Evolutionary conservation across 2,113 vertebrate genomes (phyloP).

Genomic region (Gasterosteus aculeatus): DNA sequence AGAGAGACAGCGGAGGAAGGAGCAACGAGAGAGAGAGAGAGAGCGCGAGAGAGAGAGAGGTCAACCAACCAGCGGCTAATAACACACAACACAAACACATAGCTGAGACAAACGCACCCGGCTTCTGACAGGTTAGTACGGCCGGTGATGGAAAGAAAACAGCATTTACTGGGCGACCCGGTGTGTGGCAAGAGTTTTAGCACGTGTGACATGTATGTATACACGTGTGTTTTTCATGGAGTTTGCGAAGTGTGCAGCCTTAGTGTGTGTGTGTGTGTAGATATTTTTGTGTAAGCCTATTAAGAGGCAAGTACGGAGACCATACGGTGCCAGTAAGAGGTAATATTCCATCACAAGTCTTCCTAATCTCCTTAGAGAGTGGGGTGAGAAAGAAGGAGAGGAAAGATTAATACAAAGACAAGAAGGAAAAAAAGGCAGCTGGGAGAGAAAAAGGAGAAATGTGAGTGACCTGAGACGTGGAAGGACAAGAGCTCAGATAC

Average conservation of each 20-base stretch:
- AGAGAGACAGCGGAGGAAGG: constrained; percentile 13
- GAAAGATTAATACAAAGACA: constrained; percentile 48
- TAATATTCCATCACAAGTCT: constrained; percentile 78
- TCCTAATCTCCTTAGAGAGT: constrained; percentile 75
- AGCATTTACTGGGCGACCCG: constrained; percentile 40
- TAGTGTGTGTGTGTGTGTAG: constrained; percentile 21
- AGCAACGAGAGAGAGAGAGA: constrained; percentile 20
- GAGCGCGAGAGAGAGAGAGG: constrained; percentile 45
- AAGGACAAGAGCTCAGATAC: constrained; percentile 48
- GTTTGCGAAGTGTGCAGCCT: constrained; percentile 17
- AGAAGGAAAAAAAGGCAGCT: not conserved
- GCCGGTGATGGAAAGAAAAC: constrained; percentile 64
- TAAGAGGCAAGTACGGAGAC: constrained; percentile 39
- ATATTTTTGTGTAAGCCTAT: constrained; percentile 61
- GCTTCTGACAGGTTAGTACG: constrained; percentile 56
- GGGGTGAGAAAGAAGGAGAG: not conserved
- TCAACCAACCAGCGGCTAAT: constrained; percentile 66
- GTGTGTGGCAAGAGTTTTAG: constrained; percentile 40
- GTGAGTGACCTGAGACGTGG: constrained; percentile 34
- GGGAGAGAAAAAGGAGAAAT: constrained; percentile 10
- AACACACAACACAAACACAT: constrained; percentile 59
- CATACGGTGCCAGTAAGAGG: constrained; percentile 59
- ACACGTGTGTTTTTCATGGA: constrained; percentile 29
- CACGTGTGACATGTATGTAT: constrained; percentile 47
- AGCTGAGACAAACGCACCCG: constrained; percentile 36